Evolutionary conservation across 2,797 vertebrate species (phyloP).

Genomic region (Bradypodion pumilum): DNA sequence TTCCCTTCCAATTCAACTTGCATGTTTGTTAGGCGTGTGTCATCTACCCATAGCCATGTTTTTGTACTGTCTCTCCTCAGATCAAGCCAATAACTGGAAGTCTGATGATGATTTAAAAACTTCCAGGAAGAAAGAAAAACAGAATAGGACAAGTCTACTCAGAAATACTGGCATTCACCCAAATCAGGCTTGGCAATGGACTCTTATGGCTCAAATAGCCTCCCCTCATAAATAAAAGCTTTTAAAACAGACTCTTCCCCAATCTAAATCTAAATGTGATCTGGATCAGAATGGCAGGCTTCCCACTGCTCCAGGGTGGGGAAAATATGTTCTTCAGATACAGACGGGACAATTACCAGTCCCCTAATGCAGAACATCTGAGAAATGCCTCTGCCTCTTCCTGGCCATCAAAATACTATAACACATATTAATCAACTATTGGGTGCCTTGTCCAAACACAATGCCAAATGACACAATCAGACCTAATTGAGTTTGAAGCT

Average conservation of each 20-base stretch:
- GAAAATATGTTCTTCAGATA: neutral
- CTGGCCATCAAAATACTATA: no score
- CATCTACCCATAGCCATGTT: neutral
- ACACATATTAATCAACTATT: no score
- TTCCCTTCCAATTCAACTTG: neutral
- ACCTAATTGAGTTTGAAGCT: no score
- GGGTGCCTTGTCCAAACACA: no score
- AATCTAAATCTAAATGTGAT: neutral
- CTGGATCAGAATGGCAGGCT: neutral
- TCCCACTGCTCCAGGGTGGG: neutral
- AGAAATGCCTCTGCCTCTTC: no score
- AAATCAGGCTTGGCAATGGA: neutral
- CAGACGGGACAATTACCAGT: no score
- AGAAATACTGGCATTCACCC: neutral
- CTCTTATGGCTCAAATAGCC: no score
- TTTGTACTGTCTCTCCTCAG: neutral
- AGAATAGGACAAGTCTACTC: neutral
- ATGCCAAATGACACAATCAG: no score
- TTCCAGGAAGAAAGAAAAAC: neutral
- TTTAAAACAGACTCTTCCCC: no score
- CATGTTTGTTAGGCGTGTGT: neutral
- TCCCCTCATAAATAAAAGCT: neutral
- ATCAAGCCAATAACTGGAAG: slow-evolving; percentile 5
- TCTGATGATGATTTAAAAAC: neutral
- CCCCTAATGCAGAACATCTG: no score